Conservation (phyloP, 2,888 invertebrate species). For the Papilio demoleus region DNA sequence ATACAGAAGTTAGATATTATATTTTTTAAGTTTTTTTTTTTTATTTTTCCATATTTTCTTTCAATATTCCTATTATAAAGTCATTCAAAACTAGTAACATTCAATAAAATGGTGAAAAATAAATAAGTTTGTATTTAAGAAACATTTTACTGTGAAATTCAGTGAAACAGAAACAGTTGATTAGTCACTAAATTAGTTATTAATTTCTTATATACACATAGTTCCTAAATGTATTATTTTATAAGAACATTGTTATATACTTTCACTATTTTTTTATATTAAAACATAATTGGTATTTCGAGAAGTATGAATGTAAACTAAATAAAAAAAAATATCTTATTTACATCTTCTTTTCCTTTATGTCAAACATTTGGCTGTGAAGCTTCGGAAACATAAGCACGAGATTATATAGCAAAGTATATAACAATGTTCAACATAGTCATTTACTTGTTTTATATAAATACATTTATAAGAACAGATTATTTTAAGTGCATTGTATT, state of each 20-base stretch:
- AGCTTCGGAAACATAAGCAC: conserved; percentile 1
- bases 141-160: not conserved
- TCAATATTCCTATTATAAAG: not conserved
- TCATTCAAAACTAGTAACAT: too few relatives aligned
- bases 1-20: not conserved
- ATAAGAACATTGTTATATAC: conserved; percentile 28
- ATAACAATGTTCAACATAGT: conserved; percentile 32
- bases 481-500: too few relatives aligned
- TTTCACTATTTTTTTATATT: not conserved
- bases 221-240: conserved; percentile 30
- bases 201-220: conserved; percentile 18
- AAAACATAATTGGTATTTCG: not conserved
- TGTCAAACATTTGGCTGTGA: conserved; percentile 3
- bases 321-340: too few relatives aligned
- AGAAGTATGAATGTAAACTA: too few relatives aligned
- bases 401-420: not conserved
- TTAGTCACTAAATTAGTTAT: conserved; percentile 5
- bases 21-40: not conserved
- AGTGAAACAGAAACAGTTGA: not conserved
- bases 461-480: not conserved
- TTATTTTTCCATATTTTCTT: not conserved
- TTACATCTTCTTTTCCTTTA: not conserved
- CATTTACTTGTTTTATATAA: conserved; percentile 8
- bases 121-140: too few relatives aligned
- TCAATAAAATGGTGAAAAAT: too few relatives aligned